Base-by-base conservation (phyloP, 30 jellyfish, hydroid and myxozoan genomes). In the Pseudorhiza aurosa region DNA sequence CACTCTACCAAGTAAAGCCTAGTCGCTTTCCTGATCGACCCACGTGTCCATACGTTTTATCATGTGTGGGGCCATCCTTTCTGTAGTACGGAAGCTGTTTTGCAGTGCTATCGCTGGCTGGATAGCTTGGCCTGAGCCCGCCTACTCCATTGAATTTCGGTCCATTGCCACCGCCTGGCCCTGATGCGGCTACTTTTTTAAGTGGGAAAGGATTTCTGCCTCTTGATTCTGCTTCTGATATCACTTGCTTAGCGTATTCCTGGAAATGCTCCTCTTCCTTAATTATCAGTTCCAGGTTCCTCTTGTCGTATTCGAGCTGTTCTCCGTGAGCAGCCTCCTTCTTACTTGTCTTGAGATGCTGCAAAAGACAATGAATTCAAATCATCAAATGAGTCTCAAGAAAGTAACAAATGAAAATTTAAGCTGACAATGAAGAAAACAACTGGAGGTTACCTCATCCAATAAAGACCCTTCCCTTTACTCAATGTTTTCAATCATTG, bases 101-200 rank as follows among this genome's bases (percentile, higher is more conserved):
- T 12, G 97, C 99, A 18, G 97, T 93, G 0, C 95, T 97, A 75
- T 93, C 99, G 45, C 96, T 58, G 2, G 87, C 93, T 1, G 94
- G 95, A 62, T 87, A 93, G 81, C 99, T 93, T 22, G 99, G 99
- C 68, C 99, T 86, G 32, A 93, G 62, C 1, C 99, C 99, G 19
- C 96, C 96, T 10, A 87, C 87, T 28, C 97, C 97, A 11, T 86
- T 97, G 58, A 93, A 93, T 64, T 93, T 93, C 17, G 99, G 99
- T 8, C 99, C 99, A 18, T 90, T 28, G 6, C 99, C 99, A 12
- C 99, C 99, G 7, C 99, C 99, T 12, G 99, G 97, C 8, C 99
- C 99, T 58, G 94, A 95, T 25, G 73, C 72, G 2, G 96, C 96
- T 1, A 95, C 99, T 73, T 93, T 93, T 1, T 70, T 81, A 11